phyloP scores from a whole-genome alignment of 1,140 invertebrate genomes.

The Drosophila subobscura region DNA sequence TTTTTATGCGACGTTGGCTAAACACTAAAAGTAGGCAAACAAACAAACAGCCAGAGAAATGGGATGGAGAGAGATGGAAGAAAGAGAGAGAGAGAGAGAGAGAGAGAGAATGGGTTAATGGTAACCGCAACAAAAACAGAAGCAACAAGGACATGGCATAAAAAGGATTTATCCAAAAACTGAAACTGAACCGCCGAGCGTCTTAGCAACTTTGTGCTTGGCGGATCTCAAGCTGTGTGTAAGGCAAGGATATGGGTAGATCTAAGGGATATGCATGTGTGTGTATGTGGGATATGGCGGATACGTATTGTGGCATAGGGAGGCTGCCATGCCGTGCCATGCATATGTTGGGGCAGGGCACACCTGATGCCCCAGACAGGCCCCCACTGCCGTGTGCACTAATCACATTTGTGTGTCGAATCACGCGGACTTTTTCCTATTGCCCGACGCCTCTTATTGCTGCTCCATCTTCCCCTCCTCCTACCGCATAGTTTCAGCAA shows the following conservation, averaged over 20 bases:
- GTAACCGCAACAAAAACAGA: constrained; percentile 34
- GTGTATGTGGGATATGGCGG: constrained; percentile 34
- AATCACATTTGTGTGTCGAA: constrained; percentile 55
- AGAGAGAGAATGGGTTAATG: not conserved
- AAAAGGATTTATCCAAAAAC: constrained; percentile 57
- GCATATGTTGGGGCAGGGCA: not conserved
- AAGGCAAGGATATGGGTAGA: not conserved
- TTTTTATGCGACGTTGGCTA: constrained; percentile 77
- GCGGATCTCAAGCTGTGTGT: not conserved
- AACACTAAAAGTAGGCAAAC: constrained; percentile 78
- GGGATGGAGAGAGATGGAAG: not conserved
- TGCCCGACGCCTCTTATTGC: constrained; percentile 5
- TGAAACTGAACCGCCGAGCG: constrained; percentile 45
- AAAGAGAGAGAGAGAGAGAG: not conserved
- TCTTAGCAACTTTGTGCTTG: constrained; percentile 57
- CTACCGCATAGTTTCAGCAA: constrained; percentile 60
- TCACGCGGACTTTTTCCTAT: constrained; percentile 33
- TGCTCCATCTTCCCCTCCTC: not conserved
- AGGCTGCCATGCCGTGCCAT: constrained; percentile 2
- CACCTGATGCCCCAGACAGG: constrained; percentile 19
- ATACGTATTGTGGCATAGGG: constrained; percentile 32
- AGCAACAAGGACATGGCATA: constrained; percentile 50
- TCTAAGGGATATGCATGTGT: constrained; percentile 20
- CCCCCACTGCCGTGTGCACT: constrained; percentile 34
- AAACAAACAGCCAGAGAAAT: constrained; percentile 25